Evolutionary conservation across 1,140 invertebrate genomes (phyloP).

Genomic region (Solenopsis invicta): DNA sequence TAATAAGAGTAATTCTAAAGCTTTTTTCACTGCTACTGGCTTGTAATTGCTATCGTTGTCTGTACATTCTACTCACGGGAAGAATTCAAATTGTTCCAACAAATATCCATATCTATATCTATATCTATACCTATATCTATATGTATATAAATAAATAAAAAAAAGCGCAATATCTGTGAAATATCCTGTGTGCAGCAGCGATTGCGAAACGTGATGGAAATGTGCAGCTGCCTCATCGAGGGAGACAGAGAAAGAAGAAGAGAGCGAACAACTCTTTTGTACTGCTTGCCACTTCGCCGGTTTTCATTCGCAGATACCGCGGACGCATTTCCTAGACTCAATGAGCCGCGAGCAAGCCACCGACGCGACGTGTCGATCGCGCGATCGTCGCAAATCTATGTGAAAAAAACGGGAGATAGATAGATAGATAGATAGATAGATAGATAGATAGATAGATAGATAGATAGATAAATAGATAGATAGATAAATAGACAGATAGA

Average conservation of each 20-base stretch:
- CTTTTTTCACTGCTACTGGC: background rate
- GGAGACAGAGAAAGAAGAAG: background rate
- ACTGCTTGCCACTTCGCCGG: conserved; percentile 43
- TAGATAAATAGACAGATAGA: no score
- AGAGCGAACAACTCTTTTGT: conserved; percentile 28
- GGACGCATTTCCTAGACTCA: conserved; percentile 42
- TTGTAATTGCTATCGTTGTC: background rate
- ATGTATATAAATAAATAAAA: background rate
- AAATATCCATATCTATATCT: background rate
- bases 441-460: no score
- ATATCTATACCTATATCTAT: no score
- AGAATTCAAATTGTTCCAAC: background rate
- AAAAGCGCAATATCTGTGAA: background rate
- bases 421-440: background rate
- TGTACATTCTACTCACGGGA: background rate
- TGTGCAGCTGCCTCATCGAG: background rate
- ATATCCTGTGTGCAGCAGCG: background rate
- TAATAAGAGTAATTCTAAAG: conserved; percentile 1
- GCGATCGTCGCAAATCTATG: conserved; percentile 33
- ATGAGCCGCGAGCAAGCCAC: conserved; percentile 41
- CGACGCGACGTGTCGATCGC: conserved; percentile 40
- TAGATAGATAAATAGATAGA: no score
- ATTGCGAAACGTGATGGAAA: conserved; percentile 9
- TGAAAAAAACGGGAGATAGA: no score
- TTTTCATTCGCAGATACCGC: conserved; percentile 42